Evolutionary conservation across 2,888 invertebrate species (phyloP).

Genomic region (Hypena proboscidalis): DNA sequence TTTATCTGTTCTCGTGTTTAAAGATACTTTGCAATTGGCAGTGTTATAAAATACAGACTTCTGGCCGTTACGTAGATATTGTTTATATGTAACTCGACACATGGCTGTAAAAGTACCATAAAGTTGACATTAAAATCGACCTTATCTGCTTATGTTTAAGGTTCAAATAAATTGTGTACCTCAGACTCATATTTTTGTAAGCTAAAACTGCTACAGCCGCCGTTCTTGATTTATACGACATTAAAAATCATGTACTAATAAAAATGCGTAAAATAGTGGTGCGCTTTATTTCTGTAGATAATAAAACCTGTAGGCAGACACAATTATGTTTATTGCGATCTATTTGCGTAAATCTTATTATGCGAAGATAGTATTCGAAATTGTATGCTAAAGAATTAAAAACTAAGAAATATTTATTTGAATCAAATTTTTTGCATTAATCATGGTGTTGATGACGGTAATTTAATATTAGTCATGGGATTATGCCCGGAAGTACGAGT

Average conservation of each 20-base stretch:
- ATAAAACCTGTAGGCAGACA: slow-evolving; percentile 4
- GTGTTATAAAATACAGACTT: slow-evolving; percentile 33
- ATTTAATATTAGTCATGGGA: no score
- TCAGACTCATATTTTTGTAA: slow-evolving; percentile 20
- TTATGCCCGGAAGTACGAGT: no score
- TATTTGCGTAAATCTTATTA: not conserved
- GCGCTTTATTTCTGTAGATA: slow-evolving; percentile 1
- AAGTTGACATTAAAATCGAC: slow-evolving; percentile 3
- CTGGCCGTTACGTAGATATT: slow-evolving; percentile 27
- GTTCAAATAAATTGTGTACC: not conserved
- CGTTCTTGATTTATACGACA: slow-evolving; percentile 32
- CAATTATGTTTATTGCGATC: not conserved
- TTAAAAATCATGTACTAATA: slow-evolving; percentile 25
- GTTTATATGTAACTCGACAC: slow-evolving; percentile 37
- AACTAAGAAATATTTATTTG: no score
- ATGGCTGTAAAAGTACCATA: slow-evolving; percentile 17
- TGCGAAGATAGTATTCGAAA: slow-evolving; percentile 9
- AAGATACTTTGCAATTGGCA: slow-evolving; percentile 40
- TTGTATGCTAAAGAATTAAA: no score
- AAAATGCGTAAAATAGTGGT: slow-evolving; percentile 11
- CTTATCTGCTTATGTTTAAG: not conserved
- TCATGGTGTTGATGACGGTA: no score
- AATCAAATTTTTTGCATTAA: no score
- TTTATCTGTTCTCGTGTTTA: slow-evolving; percentile 37
- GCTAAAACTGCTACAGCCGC: slow-evolving; percentile 25